Conservation (phyloP, 2,888 invertebrate genomes). For the Chaetogeoica ovagalla region DNA sequence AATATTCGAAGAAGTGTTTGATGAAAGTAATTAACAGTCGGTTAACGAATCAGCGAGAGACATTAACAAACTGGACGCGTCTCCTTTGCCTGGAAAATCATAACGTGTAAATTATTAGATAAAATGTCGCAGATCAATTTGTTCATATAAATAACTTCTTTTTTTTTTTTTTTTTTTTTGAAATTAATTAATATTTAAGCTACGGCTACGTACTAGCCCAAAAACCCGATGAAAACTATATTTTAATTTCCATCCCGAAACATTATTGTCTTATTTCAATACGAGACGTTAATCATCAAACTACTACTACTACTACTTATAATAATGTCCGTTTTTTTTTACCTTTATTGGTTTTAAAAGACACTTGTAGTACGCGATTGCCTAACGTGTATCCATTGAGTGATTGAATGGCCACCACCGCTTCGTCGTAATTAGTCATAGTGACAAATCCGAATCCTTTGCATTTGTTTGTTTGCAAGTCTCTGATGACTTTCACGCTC, state of each 20-base stretch:
- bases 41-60: constrained; percentile 52
- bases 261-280: constrained; percentile 15
- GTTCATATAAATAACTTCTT: not conserved
- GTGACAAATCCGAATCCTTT: constrained; percentile 98
- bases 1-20: constrained; percentile 48
- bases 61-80: constrained; percentile 53
- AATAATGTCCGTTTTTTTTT: constrained; percentile 57
- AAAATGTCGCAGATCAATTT: not conserved
- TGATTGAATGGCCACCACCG: constrained; percentile 92
- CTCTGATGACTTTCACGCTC: constrained; percentile 94
- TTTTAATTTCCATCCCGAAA: not conserved
- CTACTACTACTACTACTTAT: too few species aligned
- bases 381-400: constrained; percentile 94
- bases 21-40: constrained; percentile 50
- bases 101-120: constrained; percentile 47
- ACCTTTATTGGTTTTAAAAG: constrained; percentile 92
- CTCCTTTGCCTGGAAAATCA: constrained; percentile 50
- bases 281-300: constrained; percentile 27
- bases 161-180: too few species aligned
- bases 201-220: not conserved
- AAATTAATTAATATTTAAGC: not conserved
- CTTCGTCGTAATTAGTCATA: constrained; percentile 98
- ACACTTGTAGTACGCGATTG: constrained; percentile 94
- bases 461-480: constrained; percentile 94
- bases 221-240: not conserved